These are phyloP conservation scores for Nyleta sp. DNA, from an alignment of 2,888 invertebrate genomes.

Conservation along the genomic window DNA sequence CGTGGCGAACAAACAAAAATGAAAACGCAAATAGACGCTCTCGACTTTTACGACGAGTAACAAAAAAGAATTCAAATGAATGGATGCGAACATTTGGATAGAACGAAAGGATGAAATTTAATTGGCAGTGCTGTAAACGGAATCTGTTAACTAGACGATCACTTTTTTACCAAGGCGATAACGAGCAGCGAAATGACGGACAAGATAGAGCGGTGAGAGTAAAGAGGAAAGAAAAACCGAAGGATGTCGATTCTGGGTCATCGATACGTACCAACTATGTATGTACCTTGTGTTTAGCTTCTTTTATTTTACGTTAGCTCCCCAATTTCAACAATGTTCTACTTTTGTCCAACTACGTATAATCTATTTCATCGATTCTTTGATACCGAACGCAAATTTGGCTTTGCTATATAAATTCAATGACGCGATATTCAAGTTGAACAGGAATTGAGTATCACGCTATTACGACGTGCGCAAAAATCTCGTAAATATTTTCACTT, in stretches of 20 bases:
- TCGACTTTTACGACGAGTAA: constrained; percentile 27
- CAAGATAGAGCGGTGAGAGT: constrained; percentile 62
- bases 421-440: too few relatives aligned
- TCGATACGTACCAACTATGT: constrained; percentile 43
- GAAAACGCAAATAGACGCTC: constrained; percentile 21
- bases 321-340: constrained; percentile 34
- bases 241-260: constrained; percentile 67
- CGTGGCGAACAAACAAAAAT: constrained; percentile 14
- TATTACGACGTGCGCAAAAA: too few relatives aligned
- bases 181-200: constrained; percentile 63
- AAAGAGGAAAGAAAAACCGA: constrained; percentile 67
- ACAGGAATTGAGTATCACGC: too few relatives aligned
- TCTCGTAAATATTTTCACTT: too few relatives aligned
- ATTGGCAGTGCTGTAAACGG: constrained; percentile 44
- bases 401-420: too few relatives aligned
- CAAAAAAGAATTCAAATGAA: constrained; percentile 32
- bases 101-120: constrained; percentile 48
- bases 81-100: constrained; percentile 29
- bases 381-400: too few relatives aligned
- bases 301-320: background rate
- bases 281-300: constrained; percentile 13
- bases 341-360: too few relatives aligned
- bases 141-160: constrained; percentile 58
- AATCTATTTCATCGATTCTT: too few relatives aligned
- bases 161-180: constrained; percentile 54